Percentiles rank a stretch among this genome's conserved stretches.
Conservation (phyloP, 2,113 vertebrate genomes). For the Erinaceus europaeus region DNA sequence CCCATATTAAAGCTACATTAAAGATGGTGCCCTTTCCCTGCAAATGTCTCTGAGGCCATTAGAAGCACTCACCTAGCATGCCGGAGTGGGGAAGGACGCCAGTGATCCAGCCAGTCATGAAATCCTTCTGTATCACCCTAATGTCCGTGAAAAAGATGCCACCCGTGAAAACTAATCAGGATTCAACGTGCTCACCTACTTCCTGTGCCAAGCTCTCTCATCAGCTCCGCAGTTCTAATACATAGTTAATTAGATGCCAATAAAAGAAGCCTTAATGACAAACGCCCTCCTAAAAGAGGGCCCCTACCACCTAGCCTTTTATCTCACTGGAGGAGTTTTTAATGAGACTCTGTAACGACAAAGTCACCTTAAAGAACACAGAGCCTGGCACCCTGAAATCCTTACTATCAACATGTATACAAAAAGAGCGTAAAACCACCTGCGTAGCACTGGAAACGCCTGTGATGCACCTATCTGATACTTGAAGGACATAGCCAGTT, state of each 20-base stretch:
- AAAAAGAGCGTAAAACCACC: conserved; percentile 32
- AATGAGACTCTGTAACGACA: conserved; percentile 21
- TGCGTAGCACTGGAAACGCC: neutral
- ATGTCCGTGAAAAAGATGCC: neutral
- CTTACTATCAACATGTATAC: conserved; percentile 21
- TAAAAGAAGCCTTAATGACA: conserved; percentile 38
- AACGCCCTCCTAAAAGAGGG: conserved; percentile 1
- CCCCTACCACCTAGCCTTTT: neutral
- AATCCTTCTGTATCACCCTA: neutral
- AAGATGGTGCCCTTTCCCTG: neutral
- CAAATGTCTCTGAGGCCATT: neutral
- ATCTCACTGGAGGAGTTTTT: conserved; percentile 41
- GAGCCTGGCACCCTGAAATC: conserved; percentile 52
- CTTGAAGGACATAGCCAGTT: conserved; percentile 54
- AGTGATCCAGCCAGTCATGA: neutral
- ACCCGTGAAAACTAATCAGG: neutral
- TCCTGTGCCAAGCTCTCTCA: neutral
- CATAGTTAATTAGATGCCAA: conserved; percentile 41
- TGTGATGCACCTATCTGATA: conserved; percentile 19
- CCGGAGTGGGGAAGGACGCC: neutral
- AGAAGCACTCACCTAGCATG: neutral
- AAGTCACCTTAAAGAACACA: conserved; percentile 39
- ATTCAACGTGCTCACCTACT: conserved; percentile 18
- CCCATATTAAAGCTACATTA: neutral
- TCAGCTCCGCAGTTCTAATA: conserved; percentile 15